A percentile compares a stretch with the other conserved stretches of the same genome.
Conservation (phyloP, 2,888 invertebrate genomes). For the Synergus laeviventris region DNA sequence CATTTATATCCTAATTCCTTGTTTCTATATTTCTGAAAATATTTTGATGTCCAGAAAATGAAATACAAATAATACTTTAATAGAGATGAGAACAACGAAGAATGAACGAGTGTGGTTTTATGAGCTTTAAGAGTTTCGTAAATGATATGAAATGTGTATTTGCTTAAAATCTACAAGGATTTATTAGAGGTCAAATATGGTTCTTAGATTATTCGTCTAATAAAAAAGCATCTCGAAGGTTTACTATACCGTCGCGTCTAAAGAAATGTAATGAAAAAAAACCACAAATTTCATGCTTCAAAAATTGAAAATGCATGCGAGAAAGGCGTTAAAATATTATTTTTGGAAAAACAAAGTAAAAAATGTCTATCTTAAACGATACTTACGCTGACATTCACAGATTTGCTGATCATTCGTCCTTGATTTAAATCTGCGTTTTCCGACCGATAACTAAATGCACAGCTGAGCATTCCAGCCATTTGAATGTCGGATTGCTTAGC, state of each 20-base stretch:
- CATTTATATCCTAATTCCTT: constrained; percentile 11
- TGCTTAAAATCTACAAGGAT: not conserved
- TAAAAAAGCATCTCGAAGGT: constrained; percentile 42
- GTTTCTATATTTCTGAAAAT: not conserved
- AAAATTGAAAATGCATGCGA: constrained; percentile 19
- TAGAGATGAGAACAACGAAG: not conserved
- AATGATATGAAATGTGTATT: constrained; percentile 38
- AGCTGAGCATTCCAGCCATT: constrained; percentile 95
- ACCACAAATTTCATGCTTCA: not conserved
- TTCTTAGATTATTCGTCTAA: constrained; percentile 54
- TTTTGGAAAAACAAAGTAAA: constrained; percentile 43
- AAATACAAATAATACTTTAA: not conserved
- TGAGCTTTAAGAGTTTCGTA: not conserved
- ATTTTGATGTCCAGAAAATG: not conserved
- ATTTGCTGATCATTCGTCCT: constrained; percentile 76
- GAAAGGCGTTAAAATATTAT: not conserved
- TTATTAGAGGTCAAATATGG: constrained; percentile 42
- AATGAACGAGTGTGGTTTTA: constrained; percentile 12
- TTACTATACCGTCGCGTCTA: constrained; percentile 52
- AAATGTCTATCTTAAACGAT: constrained; percentile 42
- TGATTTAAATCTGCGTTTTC: constrained; percentile 77
- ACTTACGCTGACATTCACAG: constrained; percentile 78
- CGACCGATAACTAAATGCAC: constrained; percentile 87
- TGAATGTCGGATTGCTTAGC: constrained; percentile 90
- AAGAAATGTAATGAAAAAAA: constrained; percentile 2